Evolutionary conservation across 2,113 vertebrate genomes (phyloP), one percentile per base, ranked within the genome.

Genomic region (Lepisosteus osseus): DNA sequence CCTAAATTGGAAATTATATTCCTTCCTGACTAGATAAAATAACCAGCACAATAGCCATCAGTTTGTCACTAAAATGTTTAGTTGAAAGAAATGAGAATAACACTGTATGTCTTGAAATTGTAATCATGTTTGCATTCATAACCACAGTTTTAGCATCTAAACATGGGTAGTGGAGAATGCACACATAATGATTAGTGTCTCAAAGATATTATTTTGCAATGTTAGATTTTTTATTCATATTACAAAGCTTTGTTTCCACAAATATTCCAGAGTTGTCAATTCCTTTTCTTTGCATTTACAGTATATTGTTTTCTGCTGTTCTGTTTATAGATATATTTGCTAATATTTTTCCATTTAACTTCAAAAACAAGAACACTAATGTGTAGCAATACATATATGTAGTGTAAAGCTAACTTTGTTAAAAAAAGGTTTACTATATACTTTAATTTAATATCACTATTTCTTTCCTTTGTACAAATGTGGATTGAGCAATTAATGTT

Each of bases 51-150:
- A 41, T 61, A n/a, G 61, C 57, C 47, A 51, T 51, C 47, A 51
- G 2, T 51, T 5, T 9, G 42, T 44, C 15, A 9, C 4, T 42
- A 43, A 13, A 51, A 51, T 8, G 69, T 14, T 12, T 17, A 62
- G 3, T n/a, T 70, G 54, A 17, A 61, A 65, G 45, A 76, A 54
- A 74, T 43, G 66, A 17, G 42, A 17, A 70, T 45, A 29, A 29
- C 29, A 29, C 29, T 29, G 17, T 45, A 57, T 64, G 14, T 9
- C 12, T 56, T 64, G 43, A 43, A 66, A 63, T 59, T 77, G 71
- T 71, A 69, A 76, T 76, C 69, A 75, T 14, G 42, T 67, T 56
- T 67, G 68, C n/a, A 51, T 6, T 15, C 8, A 61, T 42, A 29
- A 11, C 3, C 43, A 40, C 17, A 7, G 29, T 47, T 3, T 7